Percentiles rank a stretch among this genome's conserved stretches.
Evolutionary conservation across 2,797 vertebrate genomes (phyloP).

Genomic region (Crypturellus tataupa): DNA sequence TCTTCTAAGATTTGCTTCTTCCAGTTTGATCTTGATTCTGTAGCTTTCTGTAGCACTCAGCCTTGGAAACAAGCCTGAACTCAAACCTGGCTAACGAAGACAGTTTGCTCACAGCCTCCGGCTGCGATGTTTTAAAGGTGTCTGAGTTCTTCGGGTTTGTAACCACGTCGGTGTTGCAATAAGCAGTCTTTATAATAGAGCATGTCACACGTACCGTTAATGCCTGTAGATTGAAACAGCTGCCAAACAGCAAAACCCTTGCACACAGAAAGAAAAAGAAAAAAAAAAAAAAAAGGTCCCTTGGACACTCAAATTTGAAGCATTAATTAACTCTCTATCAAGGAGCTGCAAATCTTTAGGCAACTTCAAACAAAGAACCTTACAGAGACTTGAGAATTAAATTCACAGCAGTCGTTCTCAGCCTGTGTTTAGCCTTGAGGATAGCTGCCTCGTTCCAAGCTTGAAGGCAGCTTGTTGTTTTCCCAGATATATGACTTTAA

Average conservation of each 20-base stretch:
- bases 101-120: background rate
- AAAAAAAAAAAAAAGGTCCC: constrained; percentile 48
- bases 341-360: background rate
- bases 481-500: background rate
- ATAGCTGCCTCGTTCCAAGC: background rate
- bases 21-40: constrained; percentile 48
- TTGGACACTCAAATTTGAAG: background rate
- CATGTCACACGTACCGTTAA: background rate
- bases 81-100: background rate
- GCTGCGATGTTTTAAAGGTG: background rate
- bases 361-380: background rate
- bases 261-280: constrained; percentile 32
- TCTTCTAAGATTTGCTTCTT: constrained; percentile 8
- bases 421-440: background rate
- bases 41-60: background rate
- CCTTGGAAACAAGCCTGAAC: constrained; percentile 21
- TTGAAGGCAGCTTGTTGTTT: constrained; percentile 8
- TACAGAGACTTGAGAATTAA: background rate
- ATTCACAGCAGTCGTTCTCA: constrained; percentile 13
- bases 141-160: background rate
- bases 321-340: background rate
- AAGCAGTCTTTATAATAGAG: background rate
- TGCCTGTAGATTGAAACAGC: constrained; percentile 28
- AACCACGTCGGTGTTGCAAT: background rate
- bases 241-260: background rate